Base-by-base conservation (phyloP, 2,888 invertebrate species). In the Oscheius myriophilus region DNA sequence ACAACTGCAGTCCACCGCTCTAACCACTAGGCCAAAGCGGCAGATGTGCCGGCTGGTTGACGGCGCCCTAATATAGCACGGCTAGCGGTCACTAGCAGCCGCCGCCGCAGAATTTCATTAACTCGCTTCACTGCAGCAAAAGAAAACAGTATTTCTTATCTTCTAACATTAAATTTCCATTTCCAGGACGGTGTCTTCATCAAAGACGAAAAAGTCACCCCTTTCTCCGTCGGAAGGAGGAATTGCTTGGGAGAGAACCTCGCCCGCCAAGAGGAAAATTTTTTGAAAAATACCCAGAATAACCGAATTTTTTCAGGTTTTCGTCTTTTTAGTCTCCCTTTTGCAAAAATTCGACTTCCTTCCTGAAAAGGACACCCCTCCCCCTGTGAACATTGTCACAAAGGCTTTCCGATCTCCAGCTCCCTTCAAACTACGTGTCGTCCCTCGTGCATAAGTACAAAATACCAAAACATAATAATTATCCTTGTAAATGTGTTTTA, bases 171-270 rank as follows among this genome's bases (percentile, higher is more conserved):
- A 12, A 12, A 11, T 12, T 43, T 43, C n/a, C n/a, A n/a, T n/a
- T n/a, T 65, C 43, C 46, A 55, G n/a, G 57, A 66, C 18, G 75
- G 75, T 21, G 68, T 67, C 21, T 76, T 71, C 42, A 21, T 76
- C 23, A 67, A 71, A 33, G 75, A 76, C 51, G 75, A 76, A 11
- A 57, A 67, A 21, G 64, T 76, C 63, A 73, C 69, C n/a, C 73
- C 75, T 6, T 76, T 76, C 64, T 76, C 75, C 42, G 64, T 76
- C 65, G 75, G 75, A 21, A 73, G 72, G 59, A 57, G 75, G 16
- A 69, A 69, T 12, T 76, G 75, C 51, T 59, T 73, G 18, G 75
- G 75, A 18, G 75, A 76, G 43, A 65, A 73, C 43, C 53, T 76
- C 14, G 75, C 75, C n/a, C 53, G 75, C 42, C 72, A 72, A 70